A percentile compares a stretch with the other conserved stretches of the same genome.
phyloP scores from a whole-genome alignment of 2,888 invertebrate genomes.

The Eristalinus sepulchralis region DNA sequence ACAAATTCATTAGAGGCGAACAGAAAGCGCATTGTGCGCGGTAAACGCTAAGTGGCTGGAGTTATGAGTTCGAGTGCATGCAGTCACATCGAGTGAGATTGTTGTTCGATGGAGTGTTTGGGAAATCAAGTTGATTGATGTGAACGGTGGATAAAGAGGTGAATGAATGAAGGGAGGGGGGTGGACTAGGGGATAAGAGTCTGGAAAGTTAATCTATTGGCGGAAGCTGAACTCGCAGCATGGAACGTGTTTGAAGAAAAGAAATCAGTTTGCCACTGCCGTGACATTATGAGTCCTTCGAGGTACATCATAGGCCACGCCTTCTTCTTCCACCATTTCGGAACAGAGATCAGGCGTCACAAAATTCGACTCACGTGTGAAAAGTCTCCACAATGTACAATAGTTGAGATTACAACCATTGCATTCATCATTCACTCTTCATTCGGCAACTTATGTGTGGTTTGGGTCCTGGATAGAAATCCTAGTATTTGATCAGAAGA shows the following conservation, averaged over 20 bases:
- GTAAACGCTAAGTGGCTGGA: slow-evolving; percentile 52
- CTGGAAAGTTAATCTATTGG: no score
- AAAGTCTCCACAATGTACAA: slow-evolving; percentile 29
- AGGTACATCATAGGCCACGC: no score
- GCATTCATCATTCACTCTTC: not conserved
- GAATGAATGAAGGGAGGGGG: not conserved
- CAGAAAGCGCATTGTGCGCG: slow-evolving; percentile 51
- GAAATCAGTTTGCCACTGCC: no score
- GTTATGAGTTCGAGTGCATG: slow-evolving; percentile 1
- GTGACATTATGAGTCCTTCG: no score
- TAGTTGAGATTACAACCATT: not conserved
- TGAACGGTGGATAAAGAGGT: not conserved
- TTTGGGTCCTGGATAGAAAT: not conserved
- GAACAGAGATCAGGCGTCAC: not conserved
- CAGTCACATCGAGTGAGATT: not conserved
- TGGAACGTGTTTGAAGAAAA: no score
- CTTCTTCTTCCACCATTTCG: no score
- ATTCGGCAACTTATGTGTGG: not conserved
- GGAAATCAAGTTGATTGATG: slow-evolving; percentile 51
- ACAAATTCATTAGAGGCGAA: slow-evolving; percentile 59
- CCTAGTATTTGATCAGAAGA: not conserved
- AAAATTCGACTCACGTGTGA: not conserved
- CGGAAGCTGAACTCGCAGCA: no score
- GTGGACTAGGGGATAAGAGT: no score
- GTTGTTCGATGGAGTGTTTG: not conserved